Percentiles rank a stretch among this genome's conserved stretches.
Conservation (phyloP, 2,888 invertebrate genomes). For the Cryptops parisi region DNA sequence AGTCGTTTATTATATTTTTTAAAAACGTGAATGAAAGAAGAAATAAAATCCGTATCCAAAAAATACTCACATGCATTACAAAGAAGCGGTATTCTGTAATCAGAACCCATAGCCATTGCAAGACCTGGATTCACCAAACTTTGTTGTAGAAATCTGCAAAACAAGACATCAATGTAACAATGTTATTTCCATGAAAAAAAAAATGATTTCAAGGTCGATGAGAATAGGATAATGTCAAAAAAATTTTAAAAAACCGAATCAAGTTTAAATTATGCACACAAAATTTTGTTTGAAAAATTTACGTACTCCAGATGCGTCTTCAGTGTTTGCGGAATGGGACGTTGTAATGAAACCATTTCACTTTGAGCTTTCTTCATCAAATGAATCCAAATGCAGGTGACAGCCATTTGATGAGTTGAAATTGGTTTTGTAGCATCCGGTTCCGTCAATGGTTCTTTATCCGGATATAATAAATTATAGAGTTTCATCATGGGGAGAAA, state of each 20-base stretch:
- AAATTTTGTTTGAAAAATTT: no score
- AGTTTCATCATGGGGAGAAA: constrained; percentile 79
- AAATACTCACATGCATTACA: constrained; percentile 63
- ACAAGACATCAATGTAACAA: no score
- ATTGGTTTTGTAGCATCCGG: constrained; percentile 77
- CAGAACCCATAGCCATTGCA: constrained; percentile 51
- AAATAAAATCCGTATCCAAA: not conserved
- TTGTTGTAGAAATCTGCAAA: constrained; percentile 61
- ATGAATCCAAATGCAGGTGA: constrained; percentile 94
- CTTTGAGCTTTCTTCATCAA: constrained; percentile 81
- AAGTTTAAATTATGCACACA: no score
- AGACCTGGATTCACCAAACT: constrained; percentile 28
- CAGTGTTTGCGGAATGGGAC: constrained; percentile 63
- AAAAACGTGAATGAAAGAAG: not conserved
- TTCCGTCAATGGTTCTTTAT: constrained; percentile 69
- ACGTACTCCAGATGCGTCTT: constrained; percentile 65
- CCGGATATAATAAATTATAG: constrained; percentile 83
- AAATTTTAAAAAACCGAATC: no score
- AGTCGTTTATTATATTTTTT: not conserved
- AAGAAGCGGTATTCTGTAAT: constrained; percentile 77
- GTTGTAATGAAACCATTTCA: constrained; percentile 58
- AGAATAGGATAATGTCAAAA: no score
- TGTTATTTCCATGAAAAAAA: no score
- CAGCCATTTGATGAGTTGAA: constrained; percentile 81
- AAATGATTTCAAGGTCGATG: no score